Base-by-base conservation (phyloP, 2,888 invertebrate species). In the Phytoseiulus persimilis region DNA sequence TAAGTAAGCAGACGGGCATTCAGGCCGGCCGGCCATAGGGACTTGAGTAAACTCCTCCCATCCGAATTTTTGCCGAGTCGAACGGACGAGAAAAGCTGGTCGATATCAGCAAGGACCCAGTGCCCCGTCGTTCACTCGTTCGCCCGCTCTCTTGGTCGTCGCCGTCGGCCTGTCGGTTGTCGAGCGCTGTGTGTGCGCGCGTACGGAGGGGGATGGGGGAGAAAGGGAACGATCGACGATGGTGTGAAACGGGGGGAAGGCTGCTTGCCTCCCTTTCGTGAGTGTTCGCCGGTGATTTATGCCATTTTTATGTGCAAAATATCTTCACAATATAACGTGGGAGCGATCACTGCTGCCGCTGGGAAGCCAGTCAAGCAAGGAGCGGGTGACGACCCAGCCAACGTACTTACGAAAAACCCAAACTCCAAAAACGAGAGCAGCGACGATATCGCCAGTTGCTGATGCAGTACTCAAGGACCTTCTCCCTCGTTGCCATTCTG, bases 291-390 rank as follows among this genome's bases (percentile, higher is more conserved):
- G 32, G 87, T 87, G 87, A 87, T 87, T 87, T 87, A 87, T 87
- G 87, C 87, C 87, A 87, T 87, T 87, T 87, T 87, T 87, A 87
- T 87, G 87, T 87, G 33, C 31, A 33, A 87, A 87, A 87, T 87
- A 87, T 87, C 45, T 87, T 87, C 87, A 87, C 87, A 87, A 87
- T 87, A 87, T 87, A n/a, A 45, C 33, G 5, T n/a, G 87, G 31
- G 39, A 33, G 33, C 87, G n/a, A 45, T 87, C n/a, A 0, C n/a
- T 33, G 87, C 87, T 33, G 87, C 84, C 6, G 23, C 84, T 33
- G 84, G 5, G 18, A 32, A 31, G 9, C 33, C 32, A 33, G 84
- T 11, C 84, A 84, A 33, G 84, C 83, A 84, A n/a, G 31, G 33
- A 23, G 0, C 87, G 87, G 33, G 9, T 9, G 87, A 87, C n/a